phyloP scores from a whole-genome alignment of 2,888 invertebrate species.

The Ophioninae sp. region DNA sequence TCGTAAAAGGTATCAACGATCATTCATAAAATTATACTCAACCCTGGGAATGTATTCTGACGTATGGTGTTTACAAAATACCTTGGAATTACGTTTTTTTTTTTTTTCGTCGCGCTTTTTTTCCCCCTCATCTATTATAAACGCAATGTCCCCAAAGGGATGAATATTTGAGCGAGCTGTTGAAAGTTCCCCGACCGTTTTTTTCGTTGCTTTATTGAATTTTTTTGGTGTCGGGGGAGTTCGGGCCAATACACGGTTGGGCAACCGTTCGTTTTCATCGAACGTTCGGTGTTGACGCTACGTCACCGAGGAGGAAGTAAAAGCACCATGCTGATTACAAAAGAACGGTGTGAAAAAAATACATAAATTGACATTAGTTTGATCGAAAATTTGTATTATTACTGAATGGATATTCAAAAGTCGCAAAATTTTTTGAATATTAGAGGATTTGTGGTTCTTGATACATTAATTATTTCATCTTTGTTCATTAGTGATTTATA shows the following conservation, averaged over 20 bases:
- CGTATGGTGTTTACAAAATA: not conserved
- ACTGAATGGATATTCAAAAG: no score
- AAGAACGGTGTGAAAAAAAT: not conserved
- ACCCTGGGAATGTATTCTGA: not conserved
- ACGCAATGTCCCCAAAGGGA: not conserved
- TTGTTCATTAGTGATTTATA: no score
- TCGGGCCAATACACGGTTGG: not conserved
- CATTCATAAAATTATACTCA: not conserved
- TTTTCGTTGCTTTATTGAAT: not conserved
- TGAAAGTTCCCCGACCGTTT: not conserved
- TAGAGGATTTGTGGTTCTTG: no score
- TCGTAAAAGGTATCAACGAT: conserved; percentile 3
- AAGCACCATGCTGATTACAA: not conserved
- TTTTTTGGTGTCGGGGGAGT: not conserved
- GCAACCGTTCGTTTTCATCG: not conserved
- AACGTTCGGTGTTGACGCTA: not conserved
- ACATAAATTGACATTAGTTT: not conserved
- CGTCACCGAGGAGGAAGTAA: no score
- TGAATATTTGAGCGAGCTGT: not conserved
- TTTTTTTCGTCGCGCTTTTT: not conserved
- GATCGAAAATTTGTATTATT: no score
- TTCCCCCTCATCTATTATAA: not conserved
- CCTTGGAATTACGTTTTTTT: not conserved
- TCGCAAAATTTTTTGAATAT: no score
- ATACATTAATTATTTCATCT: no score